Base-by-base conservation (phyloP, 2,113 vertebrate species). In the Meles meles region DNA sequence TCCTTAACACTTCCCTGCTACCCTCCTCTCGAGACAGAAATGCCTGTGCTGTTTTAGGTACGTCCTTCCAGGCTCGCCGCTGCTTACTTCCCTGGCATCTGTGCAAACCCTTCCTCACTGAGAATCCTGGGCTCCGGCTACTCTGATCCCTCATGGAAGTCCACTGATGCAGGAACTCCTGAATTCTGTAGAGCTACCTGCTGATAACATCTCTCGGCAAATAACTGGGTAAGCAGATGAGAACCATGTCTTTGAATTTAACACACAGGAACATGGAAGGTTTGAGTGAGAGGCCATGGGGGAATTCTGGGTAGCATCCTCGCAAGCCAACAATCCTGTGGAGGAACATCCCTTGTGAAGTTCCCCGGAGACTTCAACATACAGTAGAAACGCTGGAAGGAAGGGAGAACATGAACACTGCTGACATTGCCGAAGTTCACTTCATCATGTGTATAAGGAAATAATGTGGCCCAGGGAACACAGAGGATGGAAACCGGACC, bases 41-140 rank as follows among this genome's bases (percentile, higher is more conserved):
- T 18, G 12, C 7, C 61, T 57, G 27, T 5, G 7, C 37, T 17
- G 6, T 65, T 31, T 52, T 23, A 27, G 12, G 0, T 9, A 11
- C 7, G 2, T 23, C 55, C 88, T 47, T 3, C 18, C 1, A 4
- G 29, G n/a, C 20, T n/a, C 0, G 0, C 0, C 11, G 8, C 42
- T 27, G 7, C 49, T 71, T 5, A 37, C 13, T 21, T 37, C 23
- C 21, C 39, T 14, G 18, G n/a, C 0, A 4, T 11, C 57, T 79
- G 4, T 6, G 29, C 59, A 47, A 52, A 23, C 6, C 76, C 61
- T 21, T 81, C 31, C 42, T 88, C 25, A n/a, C n/a, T 44, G 7
- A 44, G 15, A 6, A 42, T 23, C 57, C 21, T 44, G 1, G 21
- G 3, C 20, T 57, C 39, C 4, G 29, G 18, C 18, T 65, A 14